Conservation (phyloP, 2,888 invertebrate genomes). For the Platycheirus albimanus region DNA sequence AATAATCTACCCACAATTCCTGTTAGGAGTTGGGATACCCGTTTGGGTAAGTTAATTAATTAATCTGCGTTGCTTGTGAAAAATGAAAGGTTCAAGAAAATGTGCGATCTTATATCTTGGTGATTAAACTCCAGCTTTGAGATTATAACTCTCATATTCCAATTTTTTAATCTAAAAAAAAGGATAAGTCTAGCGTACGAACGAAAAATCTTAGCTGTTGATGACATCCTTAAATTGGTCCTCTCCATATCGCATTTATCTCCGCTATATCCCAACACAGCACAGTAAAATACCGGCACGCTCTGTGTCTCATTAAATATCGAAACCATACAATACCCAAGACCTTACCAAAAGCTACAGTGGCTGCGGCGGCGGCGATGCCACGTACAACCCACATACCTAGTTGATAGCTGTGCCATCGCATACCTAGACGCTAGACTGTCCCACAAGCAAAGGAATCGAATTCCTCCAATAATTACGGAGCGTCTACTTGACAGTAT, state of each 20-base stretch:
- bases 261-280: too few species aligned
- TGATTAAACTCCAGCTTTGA: too few species aligned
- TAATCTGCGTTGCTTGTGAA: not conserved
- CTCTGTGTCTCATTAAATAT: conserved; percentile 43
- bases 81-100: conserved; percentile 19
- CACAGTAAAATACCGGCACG: conserved; percentile 23
- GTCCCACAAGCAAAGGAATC: conserved; percentile 39
- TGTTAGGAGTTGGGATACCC: conserved; percentile 55
- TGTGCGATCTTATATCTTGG: too few species aligned
- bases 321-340: conserved; percentile 45
- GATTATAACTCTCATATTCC: too few species aligned
- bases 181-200: too few species aligned
- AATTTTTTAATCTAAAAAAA: too few species aligned
- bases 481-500: conserved; percentile 55
- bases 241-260: not conserved
- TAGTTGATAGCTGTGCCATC: too few species aligned
- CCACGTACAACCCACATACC: conserved; percentile 57
- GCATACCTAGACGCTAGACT: conserved; percentile 44
- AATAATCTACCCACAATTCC: conserved; percentile 57
- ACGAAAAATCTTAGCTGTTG: too few species aligned
- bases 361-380: not conserved
- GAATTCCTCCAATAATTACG: conserved; percentile 66
- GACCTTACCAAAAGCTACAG: not conserved
- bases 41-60: conserved; percentile 62
- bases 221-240: too few species aligned